Evolutionary conservation across 2,888 invertebrate genomes (phyloP).

Genomic region (Arge pagana): DNA sequence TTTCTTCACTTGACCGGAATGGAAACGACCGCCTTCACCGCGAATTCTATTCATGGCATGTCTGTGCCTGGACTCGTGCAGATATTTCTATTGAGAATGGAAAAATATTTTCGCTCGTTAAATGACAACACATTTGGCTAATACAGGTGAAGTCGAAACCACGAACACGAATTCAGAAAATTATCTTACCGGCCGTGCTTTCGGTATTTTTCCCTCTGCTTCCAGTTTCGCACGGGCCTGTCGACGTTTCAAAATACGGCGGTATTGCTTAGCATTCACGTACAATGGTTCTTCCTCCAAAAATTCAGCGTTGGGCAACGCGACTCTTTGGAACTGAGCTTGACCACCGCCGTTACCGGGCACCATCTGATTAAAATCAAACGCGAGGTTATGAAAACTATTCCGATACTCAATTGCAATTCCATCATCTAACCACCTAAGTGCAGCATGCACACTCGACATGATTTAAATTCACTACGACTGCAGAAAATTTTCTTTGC

Average conservation of each 20-base stretch:
- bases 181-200: slow-evolving; percentile 81
- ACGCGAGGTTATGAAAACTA: neutral
- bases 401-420: too few relatives aligned
- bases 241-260: slow-evolving; percentile 90
- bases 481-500: too few relatives aligned
- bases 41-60: slow-evolving; percentile 98
- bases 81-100: slow-evolving; percentile 76
- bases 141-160: neutral
- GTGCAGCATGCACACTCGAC: too few relatives aligned
- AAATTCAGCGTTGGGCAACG: slow-evolving; percentile 66
- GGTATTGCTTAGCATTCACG: slow-evolving; percentile 98
- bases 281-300: slow-evolving; percentile 95
- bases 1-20: slow-evolving; percentile 67
- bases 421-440: too few relatives aligned
- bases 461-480: too few relatives aligned
- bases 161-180: neutral
- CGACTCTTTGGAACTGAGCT: slow-evolving; percentile 65
- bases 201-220: slow-evolving; percentile 93
- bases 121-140: slow-evolving; percentile 6
- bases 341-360: slow-evolving; percentile 60
- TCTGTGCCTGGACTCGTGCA: slow-evolving; percentile 96
- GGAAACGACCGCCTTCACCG: slow-evolving; percentile 95
- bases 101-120: neutral
- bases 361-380: slow-evolving; percentile 60
- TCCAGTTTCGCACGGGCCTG: slow-evolving; percentile 95